Percentiles rank a stretch among this genome's conserved stretches.
Evolutionary conservation across 2,113 vertebrate species (phyloP).

Genomic region (Proteles cristata): DNA sequence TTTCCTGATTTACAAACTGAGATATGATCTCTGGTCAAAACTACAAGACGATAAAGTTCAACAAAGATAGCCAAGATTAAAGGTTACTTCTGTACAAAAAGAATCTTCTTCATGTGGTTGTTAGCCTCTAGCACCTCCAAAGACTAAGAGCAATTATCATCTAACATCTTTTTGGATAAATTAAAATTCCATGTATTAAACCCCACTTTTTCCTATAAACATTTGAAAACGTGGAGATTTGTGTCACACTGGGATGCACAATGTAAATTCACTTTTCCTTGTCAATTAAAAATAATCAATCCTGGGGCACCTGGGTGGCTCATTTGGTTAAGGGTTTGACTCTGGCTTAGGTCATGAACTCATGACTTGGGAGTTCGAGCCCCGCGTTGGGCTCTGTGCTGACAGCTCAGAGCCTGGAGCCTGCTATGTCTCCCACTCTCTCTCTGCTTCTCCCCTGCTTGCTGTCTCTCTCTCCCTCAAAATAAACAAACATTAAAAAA

Average conservation of each 20-base stretch:
- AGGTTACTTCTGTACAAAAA: not conserved
- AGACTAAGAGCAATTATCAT: not conserved
- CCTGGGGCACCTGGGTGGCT: too few relatives aligned
- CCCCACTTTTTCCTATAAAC: not conserved
- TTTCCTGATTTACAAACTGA: constrained; percentile 24
- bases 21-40: not conserved
- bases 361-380: too few relatives aligned
- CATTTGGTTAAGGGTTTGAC: too few relatives aligned
- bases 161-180: not conserved
- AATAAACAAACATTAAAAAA: too few relatives aligned
- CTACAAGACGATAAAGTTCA: not conserved
- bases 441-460: too few relatives aligned
- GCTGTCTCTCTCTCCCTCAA: too few relatives aligned
- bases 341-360: too few relatives aligned
- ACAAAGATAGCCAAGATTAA: constrained; percentile 22
- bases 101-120: not conserved
- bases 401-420: too few relatives aligned
- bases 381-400: too few relatives aligned
- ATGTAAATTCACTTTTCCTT: not conserved
- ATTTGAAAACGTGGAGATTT: not conserved
- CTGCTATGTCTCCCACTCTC: too few relatives aligned
- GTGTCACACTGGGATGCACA: not conserved
- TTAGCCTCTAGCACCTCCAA: not conserved
- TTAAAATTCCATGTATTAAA: not conserved
- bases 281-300: not conserved